Evolutionary conservation across 2,888 invertebrate genomes (phyloP).

Genomic region (Nomada ferruginata): DNA sequence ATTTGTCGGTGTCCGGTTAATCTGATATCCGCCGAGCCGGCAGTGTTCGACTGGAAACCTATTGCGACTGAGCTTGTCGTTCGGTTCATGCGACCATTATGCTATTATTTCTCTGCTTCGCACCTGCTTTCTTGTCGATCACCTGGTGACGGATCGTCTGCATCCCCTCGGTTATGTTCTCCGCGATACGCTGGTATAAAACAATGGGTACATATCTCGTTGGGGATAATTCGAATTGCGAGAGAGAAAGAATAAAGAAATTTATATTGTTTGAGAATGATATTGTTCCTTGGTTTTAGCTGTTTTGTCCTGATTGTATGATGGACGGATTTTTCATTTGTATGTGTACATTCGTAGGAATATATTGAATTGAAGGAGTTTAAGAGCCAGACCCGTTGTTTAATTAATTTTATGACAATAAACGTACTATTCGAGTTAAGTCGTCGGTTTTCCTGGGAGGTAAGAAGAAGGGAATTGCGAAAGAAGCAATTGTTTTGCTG

Average conservation of each 20-base stretch:
- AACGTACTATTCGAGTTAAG: background rate
- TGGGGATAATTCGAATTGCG: no score
- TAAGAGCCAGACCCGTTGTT: no score
- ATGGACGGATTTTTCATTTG: no score
- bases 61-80: conserved; percentile 49
- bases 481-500: background rate
- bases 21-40: conserved; percentile 46
- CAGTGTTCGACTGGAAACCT: conserved; percentile 55
- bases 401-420: background rate
- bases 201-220: no score
- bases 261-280: no score
- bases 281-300: no score
- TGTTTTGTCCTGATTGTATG: no score
- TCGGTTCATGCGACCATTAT: conserved; percentile 18
- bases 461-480: background rate
- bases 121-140: conserved; percentile 20
- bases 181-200: background rate
- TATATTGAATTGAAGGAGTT: no score
- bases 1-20: conserved; percentile 61
- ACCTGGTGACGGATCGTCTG: background rate
- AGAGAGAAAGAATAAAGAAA: no score
- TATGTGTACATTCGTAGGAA: no score
- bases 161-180: background rate
- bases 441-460: background rate
- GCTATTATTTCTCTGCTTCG: conserved; percentile 27